Evolutionary conservation across 2,797 vertebrate genomes (phyloP), one percentile per base, ranked within the genome.

Genomic region (Lagothrix lagotricha): DNA sequence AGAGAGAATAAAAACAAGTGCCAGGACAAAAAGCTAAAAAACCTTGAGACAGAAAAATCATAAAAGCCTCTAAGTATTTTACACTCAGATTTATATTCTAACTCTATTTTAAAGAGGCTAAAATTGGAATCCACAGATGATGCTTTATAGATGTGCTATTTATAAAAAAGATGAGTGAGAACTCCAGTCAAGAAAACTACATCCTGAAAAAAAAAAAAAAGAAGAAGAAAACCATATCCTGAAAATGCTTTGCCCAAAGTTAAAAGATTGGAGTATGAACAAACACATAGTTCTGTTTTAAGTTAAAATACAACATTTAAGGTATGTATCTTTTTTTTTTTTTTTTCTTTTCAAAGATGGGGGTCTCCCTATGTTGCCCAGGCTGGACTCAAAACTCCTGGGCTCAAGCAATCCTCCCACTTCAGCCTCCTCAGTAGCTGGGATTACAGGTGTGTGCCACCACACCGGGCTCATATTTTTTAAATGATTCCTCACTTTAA

Each of bases 171-270:
- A 76, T 26, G 17, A 81, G 15, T 30, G 30, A 83, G 44, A 94
- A 95, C n/a, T 87, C 73, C 54, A 91, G 36, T 70, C 46, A 92
- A 86, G 41, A 77, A 94, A 96, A 94, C 1, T 44, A 86, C 33
- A 93, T 5, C n/a, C 70, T 1, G 5, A 41, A 41, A 41, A 4
- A 41, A 39, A 39, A 4, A 41, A 41, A 41, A 41, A 41, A 41
- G 5, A 41, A 41, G 41, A 92, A 86, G 41, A 77, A 94, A 96
- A 94, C 1, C 48, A 86, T 36, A 93, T 5, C n/a, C 70, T 96
- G 44, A 94, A 96, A 97, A 88, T 83, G n/a, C 39, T 95, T 79
- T 85, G n/a, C 33, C 41, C 84, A 90, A 81, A 93, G 88, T 84
- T 85, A 81, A 96, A 89, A 89, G 39, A 67, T 11, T 96, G 28